Conservation (phyloP, 1,140 invertebrate genomes). For the Ceratosolen solmsi region DNA sequence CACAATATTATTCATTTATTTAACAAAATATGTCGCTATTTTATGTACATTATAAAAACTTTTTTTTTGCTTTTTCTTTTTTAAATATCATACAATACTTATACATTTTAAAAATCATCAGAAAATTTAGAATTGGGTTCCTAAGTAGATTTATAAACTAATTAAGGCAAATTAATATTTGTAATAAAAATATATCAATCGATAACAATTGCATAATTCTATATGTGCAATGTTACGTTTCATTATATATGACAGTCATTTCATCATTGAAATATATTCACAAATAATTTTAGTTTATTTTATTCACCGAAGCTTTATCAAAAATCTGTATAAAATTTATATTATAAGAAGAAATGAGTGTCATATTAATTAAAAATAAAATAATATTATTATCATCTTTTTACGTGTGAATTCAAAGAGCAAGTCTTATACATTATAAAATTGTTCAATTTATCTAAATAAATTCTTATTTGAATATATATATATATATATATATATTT, state of each 20-base stretch:
- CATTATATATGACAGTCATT: conserved; percentile 1
- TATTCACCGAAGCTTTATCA: background rate
- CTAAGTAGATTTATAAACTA: conserved; percentile 18
- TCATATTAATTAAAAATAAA: background rate
- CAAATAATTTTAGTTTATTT: background rate
- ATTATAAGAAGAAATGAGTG: background rate
- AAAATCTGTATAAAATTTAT: background rate
- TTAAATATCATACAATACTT: conserved; percentile 20
- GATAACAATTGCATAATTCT: background rate
- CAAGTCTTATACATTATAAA: background rate
- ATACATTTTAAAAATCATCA: conserved; percentile 27
- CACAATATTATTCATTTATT: conserved; percentile 58
- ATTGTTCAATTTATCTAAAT: conserved; percentile 5
- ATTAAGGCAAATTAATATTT: conserved; percentile 25
- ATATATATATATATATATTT: background rate
- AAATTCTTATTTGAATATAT: background rate
- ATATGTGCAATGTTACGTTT: background rate
- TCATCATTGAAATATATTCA: background rate
- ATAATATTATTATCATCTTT: conserved; percentile 5
- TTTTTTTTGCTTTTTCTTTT: conserved; percentile 23
- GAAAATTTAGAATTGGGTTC: conserved; percentile 21
- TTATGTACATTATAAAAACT: conserved; percentile 59
- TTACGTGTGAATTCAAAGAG: conserved; percentile 11
- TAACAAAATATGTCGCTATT: conserved; percentile 63
- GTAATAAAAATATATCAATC: conserved; percentile 24